Base-by-base conservation (phyloP, 2,888 invertebrate genomes). In the Lasioglossum figueresi region DNA sequence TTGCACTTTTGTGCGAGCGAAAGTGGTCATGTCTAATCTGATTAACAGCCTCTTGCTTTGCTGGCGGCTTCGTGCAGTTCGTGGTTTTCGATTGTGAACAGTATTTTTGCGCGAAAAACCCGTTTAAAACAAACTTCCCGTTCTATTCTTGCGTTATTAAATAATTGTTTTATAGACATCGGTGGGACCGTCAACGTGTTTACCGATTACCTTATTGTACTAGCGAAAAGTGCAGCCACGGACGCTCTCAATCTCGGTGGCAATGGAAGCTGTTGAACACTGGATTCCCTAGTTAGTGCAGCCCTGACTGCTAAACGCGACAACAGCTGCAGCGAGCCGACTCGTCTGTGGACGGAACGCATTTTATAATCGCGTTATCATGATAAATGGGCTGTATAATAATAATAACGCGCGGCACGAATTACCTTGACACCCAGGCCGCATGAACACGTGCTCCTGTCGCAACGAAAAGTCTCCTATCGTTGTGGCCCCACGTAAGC, bases 401-500 rank as follows among this genome's bases (percentile, higher is more conserved):
- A 34, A 63, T 16, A 27, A 23, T 34, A 40, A 73, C 59, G 16
- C 19, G 45, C n/a, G 48, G 12, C 4, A 37, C 23, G 48, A 19
- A 59, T 86, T 91, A 95, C 95, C 95, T 96, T 92, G 98, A 98
- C 79, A 99, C 98, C 97, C 99, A 98, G 70, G 99, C 99, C 87
- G 99, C 98, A 95, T 99, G 98, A 92, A 98, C 97, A 92, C 97
- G 97, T 73, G 98, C 98, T 23, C 99, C 99, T 5, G 98, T 98
- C 6, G 98, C 98, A 85, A 99, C 97, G 95, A 99, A 99, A 89
- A 99, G 96, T 45, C 99, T 96, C 91, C 98, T 98, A 94, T 99
- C 99, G 94, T 99, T 99, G 96, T 99, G 99, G 45, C 99, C 99
- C 99, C 99, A 99, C 14, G 99, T 99, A 93, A 99, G 96, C 1